Conservation (phyloP, 2,888 invertebrate genomes). For the Caenorhabditis becei region DNA sequence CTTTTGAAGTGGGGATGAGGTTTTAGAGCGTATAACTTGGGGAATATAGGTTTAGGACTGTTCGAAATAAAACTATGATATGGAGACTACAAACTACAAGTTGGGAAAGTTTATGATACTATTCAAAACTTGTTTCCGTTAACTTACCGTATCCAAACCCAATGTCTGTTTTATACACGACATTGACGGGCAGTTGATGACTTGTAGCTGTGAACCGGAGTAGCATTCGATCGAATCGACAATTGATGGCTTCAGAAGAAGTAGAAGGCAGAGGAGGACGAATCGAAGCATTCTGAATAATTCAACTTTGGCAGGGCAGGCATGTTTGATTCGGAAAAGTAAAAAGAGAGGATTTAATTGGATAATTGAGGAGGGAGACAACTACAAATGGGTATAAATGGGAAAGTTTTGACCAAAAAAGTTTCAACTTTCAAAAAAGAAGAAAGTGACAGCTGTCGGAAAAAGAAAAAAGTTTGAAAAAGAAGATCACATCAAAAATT, state of each 20-base stretch:
- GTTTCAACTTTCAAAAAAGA: neutral
- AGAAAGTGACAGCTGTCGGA: constrained; percentile 1
- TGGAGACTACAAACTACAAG: too few species aligned
- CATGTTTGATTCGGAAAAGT: neutral
- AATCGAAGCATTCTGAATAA: constrained; percentile 12
- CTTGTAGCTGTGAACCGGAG: constrained; percentile 78
- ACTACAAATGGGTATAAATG: neutral
- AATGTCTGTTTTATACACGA: constrained; percentile 81
- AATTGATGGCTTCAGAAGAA: constrained; percentile 18
- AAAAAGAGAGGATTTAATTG: constrained; percentile 8
- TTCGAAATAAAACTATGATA: constrained; percentile 27
- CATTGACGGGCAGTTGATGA: constrained; percentile 78
- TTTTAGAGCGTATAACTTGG: neutral
- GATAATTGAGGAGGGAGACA: constrained; percentile 11
- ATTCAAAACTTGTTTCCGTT: neutral
- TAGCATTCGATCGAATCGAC: constrained; percentile 76
- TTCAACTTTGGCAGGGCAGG: neutral
- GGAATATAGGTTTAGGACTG: too few species aligned
- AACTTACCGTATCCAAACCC: constrained; percentile 79
- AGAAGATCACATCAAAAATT: neutral
- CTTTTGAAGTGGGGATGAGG: neutral
- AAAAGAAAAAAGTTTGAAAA: constrained; percentile 3
- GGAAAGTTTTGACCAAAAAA: neutral
- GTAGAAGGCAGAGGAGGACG: constrained; percentile 13
- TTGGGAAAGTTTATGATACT: too few species aligned